Evolutionary conservation across 1,140 invertebrate genomes (phyloP).

Genomic region (Aculops lycopersici): DNA sequence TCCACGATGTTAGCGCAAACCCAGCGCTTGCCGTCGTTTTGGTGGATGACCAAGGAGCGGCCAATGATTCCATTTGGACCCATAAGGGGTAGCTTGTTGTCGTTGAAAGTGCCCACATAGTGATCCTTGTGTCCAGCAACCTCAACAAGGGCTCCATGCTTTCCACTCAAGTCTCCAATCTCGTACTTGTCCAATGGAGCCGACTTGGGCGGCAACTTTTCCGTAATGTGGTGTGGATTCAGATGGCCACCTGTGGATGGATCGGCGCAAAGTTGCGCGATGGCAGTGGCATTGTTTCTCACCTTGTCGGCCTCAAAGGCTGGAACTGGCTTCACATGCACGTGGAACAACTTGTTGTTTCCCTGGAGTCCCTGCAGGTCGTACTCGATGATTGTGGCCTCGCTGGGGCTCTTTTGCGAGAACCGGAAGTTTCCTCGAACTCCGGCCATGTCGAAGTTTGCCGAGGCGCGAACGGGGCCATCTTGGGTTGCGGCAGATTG

Average conservation of each 20-base stretch:
- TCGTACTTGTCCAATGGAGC: conserved; percentile 51
- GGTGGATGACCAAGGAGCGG: conserved; percentile 45
- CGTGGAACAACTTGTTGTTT: conserved; percentile 18
- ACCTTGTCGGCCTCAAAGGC: conserved; percentile 6
- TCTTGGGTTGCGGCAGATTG: no score
- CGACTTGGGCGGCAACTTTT: conserved; percentile 10
- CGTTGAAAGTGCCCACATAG: conserved; percentile 20
- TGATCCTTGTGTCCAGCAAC: conserved; percentile 8
- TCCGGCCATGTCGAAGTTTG: conserved; percentile 38
- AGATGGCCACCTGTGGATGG: conserved; percentile 17
- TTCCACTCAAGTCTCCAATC: conserved; percentile 58
- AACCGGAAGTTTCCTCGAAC: conserved; percentile 44
- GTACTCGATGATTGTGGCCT: conserved; percentile 44
- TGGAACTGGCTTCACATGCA: conserved; percentile 21
- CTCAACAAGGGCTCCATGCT: conserved; percentile 22
- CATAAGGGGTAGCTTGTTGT: conserved; percentile 50
- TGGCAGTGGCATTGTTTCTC: conserved; percentile 7
- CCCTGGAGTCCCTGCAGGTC: conserved; percentile 25
- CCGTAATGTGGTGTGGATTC: conserved; percentile 20
- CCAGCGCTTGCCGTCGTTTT: conserved; percentile 17
- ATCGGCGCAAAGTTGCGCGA: conserved; percentile 14
- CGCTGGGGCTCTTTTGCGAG: conserved; percentile 43
- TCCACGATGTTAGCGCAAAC: conserved; percentile 21
- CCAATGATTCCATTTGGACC: conserved; percentile 42
- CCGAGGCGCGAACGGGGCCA: conserved; percentile 13